Conservation (phyloP, 1,140 invertebrate species). For the Drosophila kanapiae region DNA sequence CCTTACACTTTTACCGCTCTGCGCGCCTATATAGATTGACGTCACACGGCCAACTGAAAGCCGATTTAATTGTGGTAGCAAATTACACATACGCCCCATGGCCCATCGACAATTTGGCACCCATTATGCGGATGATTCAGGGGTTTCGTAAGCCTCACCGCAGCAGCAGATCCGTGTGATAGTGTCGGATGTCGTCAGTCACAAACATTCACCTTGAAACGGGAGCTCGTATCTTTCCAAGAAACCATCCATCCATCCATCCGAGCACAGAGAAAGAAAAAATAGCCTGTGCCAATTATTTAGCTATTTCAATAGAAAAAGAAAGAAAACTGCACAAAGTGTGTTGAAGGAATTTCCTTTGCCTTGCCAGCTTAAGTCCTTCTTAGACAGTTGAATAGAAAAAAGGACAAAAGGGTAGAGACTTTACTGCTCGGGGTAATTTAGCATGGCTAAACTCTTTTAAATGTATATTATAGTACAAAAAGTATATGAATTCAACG, state of each 20-base stretch:
- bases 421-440: neutral
- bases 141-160: slow-evolving; percentile 62
- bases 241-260: slow-evolving; percentile 37
- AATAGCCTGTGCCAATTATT: accelerated
- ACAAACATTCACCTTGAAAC: slow-evolving; percentile 77
- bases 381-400: too few species aligned
- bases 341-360: too few species aligned
- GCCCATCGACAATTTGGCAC: slow-evolving; percentile 37
- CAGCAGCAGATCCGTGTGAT: slow-evolving; percentile 64
- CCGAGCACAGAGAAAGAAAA: slow-evolving; percentile 26
- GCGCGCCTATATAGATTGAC: slow-evolving; percentile 52
- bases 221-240: slow-evolving; percentile 42
- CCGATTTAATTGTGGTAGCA: slow-evolving; percentile 68
- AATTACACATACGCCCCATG: slow-evolving; percentile 75
- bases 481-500: neutral
- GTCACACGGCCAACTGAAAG: slow-evolving; percentile 64
- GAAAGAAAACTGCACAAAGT: neutral
- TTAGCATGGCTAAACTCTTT: neutral
- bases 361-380: too few species aligned
- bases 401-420: neutral
- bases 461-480: neutral
- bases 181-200: slow-evolving; percentile 51
- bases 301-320: neutral
- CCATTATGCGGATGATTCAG: slow-evolving; percentile 74
- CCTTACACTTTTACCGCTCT: slow-evolving; percentile 67